These are phyloP conservation scores for Zoanthus sociatus DNA, from an alignment of 92 coral and sea anemone genomes.

Conservation along the genomic window DNA sequence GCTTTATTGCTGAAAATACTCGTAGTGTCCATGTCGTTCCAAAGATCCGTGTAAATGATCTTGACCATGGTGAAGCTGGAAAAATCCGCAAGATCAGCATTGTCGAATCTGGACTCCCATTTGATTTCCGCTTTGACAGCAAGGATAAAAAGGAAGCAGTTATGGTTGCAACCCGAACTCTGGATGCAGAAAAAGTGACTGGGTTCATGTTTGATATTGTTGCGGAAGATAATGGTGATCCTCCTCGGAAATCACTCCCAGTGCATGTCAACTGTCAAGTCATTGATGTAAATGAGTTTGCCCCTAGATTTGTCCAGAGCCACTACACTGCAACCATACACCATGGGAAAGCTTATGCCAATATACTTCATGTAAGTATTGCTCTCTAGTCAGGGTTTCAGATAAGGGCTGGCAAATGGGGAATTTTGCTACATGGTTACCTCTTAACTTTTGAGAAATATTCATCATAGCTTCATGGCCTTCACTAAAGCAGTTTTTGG, in stretches of 20 bases:
- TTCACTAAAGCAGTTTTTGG: no score
- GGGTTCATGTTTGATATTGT: conserved; percentile 79
- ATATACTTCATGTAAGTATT: conserved; percentile 74
- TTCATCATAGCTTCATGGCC: no score
- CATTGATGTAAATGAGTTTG: conserved; percentile 81
- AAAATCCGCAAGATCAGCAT: conserved; percentile 73
- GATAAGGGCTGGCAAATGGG: no score
- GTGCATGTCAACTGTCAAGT: conserved; percentile 82
- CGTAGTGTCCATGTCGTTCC: conserved; percentile 80
- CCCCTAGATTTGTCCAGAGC: conserved; percentile 75
- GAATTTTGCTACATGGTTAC: no score
- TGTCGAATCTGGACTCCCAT: conserved; percentile 81
- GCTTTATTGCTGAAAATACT: conserved; percentile 86
- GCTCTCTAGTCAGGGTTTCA: neutral
- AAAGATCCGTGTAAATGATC: conserved; percentile 69
- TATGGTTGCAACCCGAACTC: conserved; percentile 65
- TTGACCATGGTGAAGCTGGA: conserved; percentile 85
- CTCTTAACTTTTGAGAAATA: no score
- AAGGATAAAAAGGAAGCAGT: conserved; percentile 72
- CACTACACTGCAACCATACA: conserved; percentile 71
- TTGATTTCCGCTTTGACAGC: conserved; percentile 65
- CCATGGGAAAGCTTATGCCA: conserved; percentile 66
- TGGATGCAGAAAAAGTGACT: conserved; percentile 84
- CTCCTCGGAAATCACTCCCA: conserved; percentile 69
- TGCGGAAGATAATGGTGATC: conserved; percentile 85